Percentiles rank a stretch among this genome's conserved stretches.
phyloP scores from a whole-genome alignment of 2,113 vertebrate species.

The Aplodontia rufa region DNA sequence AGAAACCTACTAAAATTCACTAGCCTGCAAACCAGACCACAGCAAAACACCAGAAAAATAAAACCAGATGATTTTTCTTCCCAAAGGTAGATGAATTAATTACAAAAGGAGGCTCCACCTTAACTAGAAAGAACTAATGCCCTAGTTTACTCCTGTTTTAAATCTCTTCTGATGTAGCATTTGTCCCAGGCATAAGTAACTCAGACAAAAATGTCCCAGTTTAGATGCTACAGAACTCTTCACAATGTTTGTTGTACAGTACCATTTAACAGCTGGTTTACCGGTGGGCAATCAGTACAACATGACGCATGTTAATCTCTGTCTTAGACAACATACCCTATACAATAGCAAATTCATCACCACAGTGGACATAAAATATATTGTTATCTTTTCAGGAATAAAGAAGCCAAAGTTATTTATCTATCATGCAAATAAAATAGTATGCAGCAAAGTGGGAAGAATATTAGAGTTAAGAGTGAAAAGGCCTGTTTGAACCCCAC shows the following conservation, averaged over 20 bases:
- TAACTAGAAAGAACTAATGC: neutral
- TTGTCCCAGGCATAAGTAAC: neutral
- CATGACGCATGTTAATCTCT: neutral
- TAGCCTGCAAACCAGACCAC: neutral
- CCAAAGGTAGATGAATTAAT: neutral
- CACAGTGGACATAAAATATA: neutral
- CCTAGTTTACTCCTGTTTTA: neutral
- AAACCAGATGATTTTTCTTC: neutral
- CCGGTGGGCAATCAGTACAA: neutral
- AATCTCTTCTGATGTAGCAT: neutral
- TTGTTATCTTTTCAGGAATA: neutral
- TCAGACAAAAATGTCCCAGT: neutral
- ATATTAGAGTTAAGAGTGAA: neutral
- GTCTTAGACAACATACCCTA: neutral
- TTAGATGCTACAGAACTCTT: neutral
- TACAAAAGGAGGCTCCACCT: neutral
- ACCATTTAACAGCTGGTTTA: neutral
- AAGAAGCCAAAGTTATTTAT: neutral
- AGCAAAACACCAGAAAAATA: neutral
- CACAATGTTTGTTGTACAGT: neutral
- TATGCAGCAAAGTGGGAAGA: neutral
- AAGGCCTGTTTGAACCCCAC: neutral
- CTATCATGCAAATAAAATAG: neutral
- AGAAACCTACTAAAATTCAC: neutral
- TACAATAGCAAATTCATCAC: neutral